phyloP scores from a whole-genome alignment of 2,888 invertebrate species.

The Biston betularia region DNA sequence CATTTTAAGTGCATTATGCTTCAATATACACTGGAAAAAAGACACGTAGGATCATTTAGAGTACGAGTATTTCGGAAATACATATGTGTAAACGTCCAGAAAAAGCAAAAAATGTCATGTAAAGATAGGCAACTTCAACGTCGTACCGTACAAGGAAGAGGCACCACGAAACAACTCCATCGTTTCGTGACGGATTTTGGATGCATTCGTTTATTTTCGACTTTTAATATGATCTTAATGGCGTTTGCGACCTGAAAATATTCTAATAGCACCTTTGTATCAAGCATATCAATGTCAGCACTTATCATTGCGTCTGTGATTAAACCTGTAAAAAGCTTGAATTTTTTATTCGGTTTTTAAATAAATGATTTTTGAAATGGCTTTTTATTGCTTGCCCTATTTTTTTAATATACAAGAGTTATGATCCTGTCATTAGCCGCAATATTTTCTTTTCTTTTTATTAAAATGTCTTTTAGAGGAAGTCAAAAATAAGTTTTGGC shows the following conservation, averaged over 20 bases:
- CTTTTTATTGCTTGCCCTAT: conserved; percentile 67
- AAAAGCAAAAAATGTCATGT: too few species aligned
- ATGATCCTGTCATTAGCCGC: conserved; percentile 55
- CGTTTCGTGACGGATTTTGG: too few species aligned
- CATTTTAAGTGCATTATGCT: too few species aligned
- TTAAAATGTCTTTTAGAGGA: conserved; percentile 51
- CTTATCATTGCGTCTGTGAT: conserved; percentile 46
- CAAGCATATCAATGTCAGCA: conserved; percentile 45
- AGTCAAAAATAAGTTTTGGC: conserved; percentile 47
- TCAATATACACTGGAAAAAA: too few species aligned
- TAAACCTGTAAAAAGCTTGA: conserved; percentile 40
- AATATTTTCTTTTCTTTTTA: conserved; percentile 54
- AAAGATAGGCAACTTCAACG: too few species aligned
- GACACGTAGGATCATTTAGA: too few species aligned
- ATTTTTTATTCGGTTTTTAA: conserved; percentile 48
- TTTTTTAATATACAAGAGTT: conserved; percentile 48
- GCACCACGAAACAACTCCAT: too few species aligned
- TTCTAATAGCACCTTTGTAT: conserved; percentile 13
- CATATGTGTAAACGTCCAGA: too few species aligned
- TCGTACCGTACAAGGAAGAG: too few species aligned
- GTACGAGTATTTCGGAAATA: too few species aligned
- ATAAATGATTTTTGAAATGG: conserved; percentile 70
- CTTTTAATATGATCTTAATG: background rate
- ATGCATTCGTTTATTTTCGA: background rate
- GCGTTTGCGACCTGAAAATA: background rate